Percentiles rank a stretch among this genome's conserved stretches.
Evolutionary conservation across 2,797 vertebrate genomes (phyloP).

Genomic region (Falco biarmicus): DNA sequence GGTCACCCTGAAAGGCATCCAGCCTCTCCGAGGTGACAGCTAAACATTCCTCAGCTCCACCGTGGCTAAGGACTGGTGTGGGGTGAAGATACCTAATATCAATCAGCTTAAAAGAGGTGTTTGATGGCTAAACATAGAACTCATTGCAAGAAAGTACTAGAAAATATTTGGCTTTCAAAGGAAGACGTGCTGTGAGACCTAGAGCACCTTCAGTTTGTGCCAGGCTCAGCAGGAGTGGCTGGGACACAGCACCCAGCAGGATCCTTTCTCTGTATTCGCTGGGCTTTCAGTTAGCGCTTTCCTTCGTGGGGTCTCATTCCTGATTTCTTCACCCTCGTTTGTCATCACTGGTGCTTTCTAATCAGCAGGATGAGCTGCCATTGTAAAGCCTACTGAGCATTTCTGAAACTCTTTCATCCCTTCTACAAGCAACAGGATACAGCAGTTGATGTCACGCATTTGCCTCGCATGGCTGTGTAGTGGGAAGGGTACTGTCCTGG

Average conservation of each 20-base stretch:
- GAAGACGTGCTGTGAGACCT: fast-evolving
- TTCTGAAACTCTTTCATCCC: not conserved
- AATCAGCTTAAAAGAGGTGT: not conserved
- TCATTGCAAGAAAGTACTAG: not conserved
- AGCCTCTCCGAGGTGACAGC: not conserved
- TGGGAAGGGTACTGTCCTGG: not conserved
- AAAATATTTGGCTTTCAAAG: not conserved
- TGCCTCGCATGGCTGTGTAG: not conserved
- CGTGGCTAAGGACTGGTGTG: not conserved
- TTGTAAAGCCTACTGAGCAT: not conserved
- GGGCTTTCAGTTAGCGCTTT: not conserved
- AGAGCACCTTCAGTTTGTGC: not conserved
- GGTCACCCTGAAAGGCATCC: not conserved
- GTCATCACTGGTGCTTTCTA: not conserved
- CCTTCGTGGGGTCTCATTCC: not conserved
- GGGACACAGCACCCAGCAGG: not conserved
- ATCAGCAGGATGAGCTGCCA: not conserved
- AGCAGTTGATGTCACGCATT: not conserved
- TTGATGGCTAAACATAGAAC: not conserved
- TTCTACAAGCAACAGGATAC: not conserved
- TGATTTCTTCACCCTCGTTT: not conserved
- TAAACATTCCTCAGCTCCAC: not conserved
- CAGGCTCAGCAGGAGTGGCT: not conserved
- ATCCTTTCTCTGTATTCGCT: not conserved
- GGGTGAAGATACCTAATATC: not conserved